Conservation (phyloP, 2,888 invertebrate species). For the Ophraella communa region DNA sequence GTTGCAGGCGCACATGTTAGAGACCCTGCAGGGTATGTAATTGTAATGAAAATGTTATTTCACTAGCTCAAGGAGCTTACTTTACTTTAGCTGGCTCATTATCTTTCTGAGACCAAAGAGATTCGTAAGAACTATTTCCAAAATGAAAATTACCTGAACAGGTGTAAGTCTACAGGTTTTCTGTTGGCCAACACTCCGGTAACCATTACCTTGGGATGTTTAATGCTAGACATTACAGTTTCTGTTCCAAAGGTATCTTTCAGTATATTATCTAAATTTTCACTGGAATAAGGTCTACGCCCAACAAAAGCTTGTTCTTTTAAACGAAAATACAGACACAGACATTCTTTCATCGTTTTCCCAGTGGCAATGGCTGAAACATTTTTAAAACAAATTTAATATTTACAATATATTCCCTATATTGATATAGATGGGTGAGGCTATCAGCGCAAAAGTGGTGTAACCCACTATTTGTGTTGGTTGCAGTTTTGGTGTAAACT, state of each 20-base stretch:
- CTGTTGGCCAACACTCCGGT: slow-evolving; percentile 90
- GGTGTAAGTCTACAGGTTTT: slow-evolving; percentile 90
- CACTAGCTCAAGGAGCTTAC: no score
- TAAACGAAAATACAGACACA: slow-evolving; percentile 90
- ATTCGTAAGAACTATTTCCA: no score
- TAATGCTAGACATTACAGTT: slow-evolving; percentile 87
- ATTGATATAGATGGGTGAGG: no score
- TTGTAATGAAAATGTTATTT: no score
- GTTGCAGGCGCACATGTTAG: no score
- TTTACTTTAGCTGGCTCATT: no score
- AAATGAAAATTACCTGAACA: slow-evolving; percentile 71
- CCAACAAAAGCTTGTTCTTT: slow-evolving; percentile 96
- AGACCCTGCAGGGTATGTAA: no score
- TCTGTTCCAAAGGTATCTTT: slow-evolving; percentile 86
- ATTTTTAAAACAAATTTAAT: not conserved
- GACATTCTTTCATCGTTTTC: slow-evolving; percentile 82
- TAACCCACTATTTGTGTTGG: no score
- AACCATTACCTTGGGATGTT: slow-evolving; percentile 80
- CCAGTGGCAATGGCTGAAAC: slow-evolving; percentile 72
- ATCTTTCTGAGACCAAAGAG: not conserved
- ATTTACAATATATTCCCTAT: no score
- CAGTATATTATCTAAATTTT: slow-evolving; percentile 83
- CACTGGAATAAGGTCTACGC: slow-evolving; percentile 87
- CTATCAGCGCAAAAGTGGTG: no score
- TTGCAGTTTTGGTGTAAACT: no score